Conservation (phyloP, 2,888 invertebrate genomes). For the Polydrusus pterygomalis region DNA sequence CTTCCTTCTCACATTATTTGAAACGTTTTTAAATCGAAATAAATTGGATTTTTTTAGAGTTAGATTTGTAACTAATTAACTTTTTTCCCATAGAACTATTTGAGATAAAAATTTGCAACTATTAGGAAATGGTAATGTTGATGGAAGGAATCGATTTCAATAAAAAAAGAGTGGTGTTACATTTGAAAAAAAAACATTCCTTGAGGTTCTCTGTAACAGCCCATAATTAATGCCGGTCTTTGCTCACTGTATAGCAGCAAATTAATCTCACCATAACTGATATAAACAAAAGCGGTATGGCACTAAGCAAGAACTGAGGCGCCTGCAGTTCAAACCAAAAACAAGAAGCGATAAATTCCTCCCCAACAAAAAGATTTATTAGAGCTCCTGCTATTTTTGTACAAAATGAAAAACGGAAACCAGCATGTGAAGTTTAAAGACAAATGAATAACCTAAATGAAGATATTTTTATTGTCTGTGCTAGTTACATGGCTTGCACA, state of each 20-base stretch:
- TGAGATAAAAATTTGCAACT: too few species aligned
- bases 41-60: too few species aligned
- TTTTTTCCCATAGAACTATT: too few species aligned
- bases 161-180: too few species aligned
- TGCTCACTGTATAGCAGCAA: not conserved
- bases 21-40: too few species aligned
- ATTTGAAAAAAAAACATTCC: not conserved
- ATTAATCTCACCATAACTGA: conserved; percentile 12
- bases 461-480: conserved; percentile 26
- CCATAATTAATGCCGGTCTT: too few species aligned
- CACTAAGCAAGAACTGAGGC: conserved; percentile 9
- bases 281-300: conserved; percentile 6
- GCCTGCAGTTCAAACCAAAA: conserved; percentile 25
- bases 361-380: conserved; percentile 26
- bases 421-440: conserved; percentile 12
- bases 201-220: too few species aligned
- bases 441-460: conserved; percentile 17
- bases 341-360: conserved; percentile 27
- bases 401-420: conserved; percentile 23
- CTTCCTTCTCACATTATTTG: too few species aligned
- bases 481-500: not conserved
- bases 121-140: too few species aligned
- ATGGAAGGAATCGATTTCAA: too few species aligned
- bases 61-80: too few species aligned
- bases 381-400: conserved; percentile 21